Evolutionary conservation across 2,888 invertebrate genomes (phyloP), one percentile per base, ranked within the genome.

Genomic region (Epirrita christyi): DNA sequence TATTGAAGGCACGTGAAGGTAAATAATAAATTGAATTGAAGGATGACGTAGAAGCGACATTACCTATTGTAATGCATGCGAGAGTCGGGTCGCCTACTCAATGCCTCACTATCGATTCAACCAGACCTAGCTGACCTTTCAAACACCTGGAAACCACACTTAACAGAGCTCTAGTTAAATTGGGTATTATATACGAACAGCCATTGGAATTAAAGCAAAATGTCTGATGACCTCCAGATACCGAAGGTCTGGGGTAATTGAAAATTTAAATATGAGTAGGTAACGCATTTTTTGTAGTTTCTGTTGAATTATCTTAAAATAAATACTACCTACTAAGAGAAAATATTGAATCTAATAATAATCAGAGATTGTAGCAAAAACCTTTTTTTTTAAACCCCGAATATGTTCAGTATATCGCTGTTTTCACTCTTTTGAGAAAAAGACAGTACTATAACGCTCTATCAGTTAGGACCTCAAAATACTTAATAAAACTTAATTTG

Each of bases 11-110:
- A n/a, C n/a, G 28, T 61, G 69, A 70, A 69, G 73, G 73, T 76
- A 80, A 78, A 76, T 68, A 70, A 73, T 78, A 76, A 70, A 72
- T 70, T 72, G 70, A 63, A 66, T 59, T 66, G 64, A 38, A 67
- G 74, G 67, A 72, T 85, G 83, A 82, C 82, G 82, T 76, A 65
- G 75, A 68, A 70, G 69, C 74, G 59, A 60, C 83, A 90, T 90
- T 88, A 88, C 77, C 78, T 85, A 91, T 90, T 90, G 83, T 88
- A 89, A 90, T 87, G 76, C 79, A 88, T 87, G 83, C 86, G 81
- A 78, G 79, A 76, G 73, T 73, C 75, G 71, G 85, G 86, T 88
- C 87, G 76, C 71, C 80, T 81, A 83, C 82, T 85, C 81, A 71
- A 62, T 71, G 71, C 69, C 70, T 68, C 63, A 73, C 73, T 66